phyloP scores from a whole-genome alignment of 2,888 invertebrate genomes.

The Tromatobia lineatoria region DNA sequence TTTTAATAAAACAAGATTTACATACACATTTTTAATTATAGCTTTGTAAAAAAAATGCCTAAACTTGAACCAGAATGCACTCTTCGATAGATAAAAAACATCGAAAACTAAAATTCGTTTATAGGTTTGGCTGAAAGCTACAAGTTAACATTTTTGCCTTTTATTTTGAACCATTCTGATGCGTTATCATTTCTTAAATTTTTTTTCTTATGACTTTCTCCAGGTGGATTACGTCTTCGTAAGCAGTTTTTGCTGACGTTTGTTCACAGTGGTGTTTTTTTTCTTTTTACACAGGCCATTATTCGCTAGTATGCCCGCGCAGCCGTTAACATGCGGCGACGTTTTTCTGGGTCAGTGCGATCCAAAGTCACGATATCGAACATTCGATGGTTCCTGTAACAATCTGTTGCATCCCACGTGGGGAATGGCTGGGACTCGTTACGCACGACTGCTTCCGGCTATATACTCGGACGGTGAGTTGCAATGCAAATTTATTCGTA shows the following conservation, averaged over 20 bases:
- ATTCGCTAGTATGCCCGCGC: background rate
- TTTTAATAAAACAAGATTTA: too few relatives aligned
- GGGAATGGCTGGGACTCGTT: slow-evolving; percentile 92
- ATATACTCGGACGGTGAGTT: slow-evolving; percentile 90
- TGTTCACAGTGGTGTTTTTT: background rate
- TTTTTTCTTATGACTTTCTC: too few relatives aligned
- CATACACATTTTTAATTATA: too few relatives aligned
- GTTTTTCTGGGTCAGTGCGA: slow-evolving; percentile 78
- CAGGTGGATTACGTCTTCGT: too few relatives aligned
- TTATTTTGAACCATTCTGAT: too few relatives aligned
- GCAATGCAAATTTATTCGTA: slow-evolving; percentile 17
- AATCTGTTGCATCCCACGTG: slow-evolving; percentile 93
- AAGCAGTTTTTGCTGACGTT: background rate
- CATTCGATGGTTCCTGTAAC: slow-evolving; percentile 97
- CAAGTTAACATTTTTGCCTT: too few relatives aligned
- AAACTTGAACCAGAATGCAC: too few relatives aligned
- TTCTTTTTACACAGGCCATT: background rate
- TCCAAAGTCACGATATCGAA: slow-evolving; percentile 89
- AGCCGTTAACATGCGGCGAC: slow-evolving; percentile 61
- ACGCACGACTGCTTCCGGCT: slow-evolving; percentile 88
- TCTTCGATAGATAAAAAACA: too few relatives aligned
- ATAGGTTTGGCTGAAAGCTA: background rate
- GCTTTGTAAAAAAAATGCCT: too few relatives aligned
- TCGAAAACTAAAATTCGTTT: too few relatives aligned
- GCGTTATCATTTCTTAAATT: too few relatives aligned